Conservation (phyloP, 2,113 vertebrate genomes). For the Mixornis gularis region DNA sequence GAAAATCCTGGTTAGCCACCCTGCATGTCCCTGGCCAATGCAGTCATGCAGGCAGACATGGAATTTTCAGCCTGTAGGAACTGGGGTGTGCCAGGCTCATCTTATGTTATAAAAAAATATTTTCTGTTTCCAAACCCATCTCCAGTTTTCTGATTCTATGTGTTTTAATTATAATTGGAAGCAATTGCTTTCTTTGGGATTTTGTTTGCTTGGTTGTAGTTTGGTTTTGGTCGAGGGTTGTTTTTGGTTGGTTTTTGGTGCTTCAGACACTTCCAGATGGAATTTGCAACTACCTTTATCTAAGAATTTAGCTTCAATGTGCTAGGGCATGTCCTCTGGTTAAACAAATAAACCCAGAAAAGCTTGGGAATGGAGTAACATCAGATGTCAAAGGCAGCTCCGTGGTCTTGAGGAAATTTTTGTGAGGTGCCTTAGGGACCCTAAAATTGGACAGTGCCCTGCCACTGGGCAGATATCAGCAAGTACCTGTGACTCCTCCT, state of each 20-base stretch:
- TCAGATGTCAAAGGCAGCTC: background rate
- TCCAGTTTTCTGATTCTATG: background rate
- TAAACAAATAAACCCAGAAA: constrained; percentile 19
- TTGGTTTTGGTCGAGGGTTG: background rate
- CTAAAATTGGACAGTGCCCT: background rate
- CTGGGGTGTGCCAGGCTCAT: background rate
- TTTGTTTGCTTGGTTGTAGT: background rate
- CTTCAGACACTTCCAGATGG: background rate
- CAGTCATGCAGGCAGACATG: background rate
- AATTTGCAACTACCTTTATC: constrained; percentile 1
- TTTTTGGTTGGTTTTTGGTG: background rate
- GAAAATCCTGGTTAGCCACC: background rate
- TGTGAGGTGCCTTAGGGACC: background rate
- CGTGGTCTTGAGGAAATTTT: background rate
- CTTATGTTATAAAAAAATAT: background rate
- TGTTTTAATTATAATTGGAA: background rate
- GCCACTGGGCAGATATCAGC: background rate
- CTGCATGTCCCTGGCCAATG: background rate
- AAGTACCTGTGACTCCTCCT: background rate
- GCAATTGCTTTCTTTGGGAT: background rate
- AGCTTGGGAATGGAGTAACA: background rate
- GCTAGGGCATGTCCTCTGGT: background rate
- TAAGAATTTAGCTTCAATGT: background rate
- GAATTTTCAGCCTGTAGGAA: background rate
- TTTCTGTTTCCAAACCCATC: background rate